Conservation (phyloP, 2,797 vertebrate genomes). For the Propithecus deckenii region DNA sequence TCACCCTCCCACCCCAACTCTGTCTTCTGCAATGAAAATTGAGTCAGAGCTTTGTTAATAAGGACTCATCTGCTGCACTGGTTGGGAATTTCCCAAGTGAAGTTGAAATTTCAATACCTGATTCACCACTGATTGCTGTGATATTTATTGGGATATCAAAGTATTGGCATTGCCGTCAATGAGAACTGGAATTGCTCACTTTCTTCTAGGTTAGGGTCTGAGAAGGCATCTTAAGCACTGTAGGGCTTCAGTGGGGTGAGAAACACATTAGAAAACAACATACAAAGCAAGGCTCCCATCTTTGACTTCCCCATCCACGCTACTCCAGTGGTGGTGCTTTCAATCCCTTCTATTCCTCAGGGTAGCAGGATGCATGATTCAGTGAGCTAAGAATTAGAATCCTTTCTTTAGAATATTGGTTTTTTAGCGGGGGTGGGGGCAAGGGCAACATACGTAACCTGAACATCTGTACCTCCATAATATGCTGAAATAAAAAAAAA, state of each 20-base stretch:
- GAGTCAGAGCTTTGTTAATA: neutral
- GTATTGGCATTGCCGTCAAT: neutral
- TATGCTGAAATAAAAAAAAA: no score
- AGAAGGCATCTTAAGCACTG: neutral
- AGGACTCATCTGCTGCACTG: neutral
- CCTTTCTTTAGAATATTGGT: conserved; percentile 55
- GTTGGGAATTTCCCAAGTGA: neutral
- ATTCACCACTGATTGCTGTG: neutral
- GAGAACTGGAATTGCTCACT: neutral
- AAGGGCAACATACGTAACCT: no score
- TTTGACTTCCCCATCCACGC: neutral
- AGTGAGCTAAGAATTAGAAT: conserved; percentile 47
- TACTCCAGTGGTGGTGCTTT: neutral
- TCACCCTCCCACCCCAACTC: neutral
- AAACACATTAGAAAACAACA: neutral
- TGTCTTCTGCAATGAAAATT: neutral
- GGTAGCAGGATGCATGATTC: conserved; percentile 7
- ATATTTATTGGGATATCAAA: neutral
- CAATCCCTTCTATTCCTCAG: neutral
- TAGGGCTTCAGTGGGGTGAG: neutral
- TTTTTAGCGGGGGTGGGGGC: neutral
- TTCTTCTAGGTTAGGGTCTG: neutral
- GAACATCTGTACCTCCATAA: no score
- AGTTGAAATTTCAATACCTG: neutral
- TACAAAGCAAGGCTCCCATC: neutral